Conservation (phyloP, 2,113 vertebrate species). For the Pelmatolapia mariae region DNA sequence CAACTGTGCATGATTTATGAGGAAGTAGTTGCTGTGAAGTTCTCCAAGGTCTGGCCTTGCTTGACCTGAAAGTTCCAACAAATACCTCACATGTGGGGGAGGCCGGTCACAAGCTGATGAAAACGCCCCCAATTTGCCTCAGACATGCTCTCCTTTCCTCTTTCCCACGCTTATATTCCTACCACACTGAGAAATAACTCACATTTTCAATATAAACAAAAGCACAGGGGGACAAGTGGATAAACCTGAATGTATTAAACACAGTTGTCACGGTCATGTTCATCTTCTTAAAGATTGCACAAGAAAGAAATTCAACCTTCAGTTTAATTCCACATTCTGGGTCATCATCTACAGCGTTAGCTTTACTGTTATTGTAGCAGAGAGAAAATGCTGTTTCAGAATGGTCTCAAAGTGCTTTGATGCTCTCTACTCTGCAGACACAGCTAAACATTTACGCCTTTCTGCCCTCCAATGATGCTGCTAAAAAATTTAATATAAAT, state of each 20-base stretch:
- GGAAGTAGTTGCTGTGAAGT: not conserved
- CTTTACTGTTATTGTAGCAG: not conserved
- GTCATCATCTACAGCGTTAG: not conserved
- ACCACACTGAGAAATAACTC: not conserved
- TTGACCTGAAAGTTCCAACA: not conserved
- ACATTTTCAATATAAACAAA: not conserved
- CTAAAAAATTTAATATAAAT: not conserved
- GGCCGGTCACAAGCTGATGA: not conserved
- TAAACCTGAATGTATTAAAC: not conserved
- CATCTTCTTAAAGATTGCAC: not conserved
- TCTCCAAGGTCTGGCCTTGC: not conserved
- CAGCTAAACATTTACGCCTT: not conserved
- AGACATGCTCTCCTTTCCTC: not conserved
- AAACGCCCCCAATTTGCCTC: not conserved
- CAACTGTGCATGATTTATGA: not conserved
- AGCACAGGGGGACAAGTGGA: not conserved
- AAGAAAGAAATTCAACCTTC: not conserved
- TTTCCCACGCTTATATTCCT: not conserved
- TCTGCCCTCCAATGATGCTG: not conserved
- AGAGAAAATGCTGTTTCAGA: not conserved
- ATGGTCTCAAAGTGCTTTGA: not conserved
- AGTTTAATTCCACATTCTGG: not conserved
- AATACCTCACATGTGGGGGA: not conserved
- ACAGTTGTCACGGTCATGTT: not conserved
- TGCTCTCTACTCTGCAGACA: not conserved